Percentiles rank a stretch among this genome's conserved stretches.
Conservation (phyloP, 2,888 invertebrate genomes). For the Hirtodrosophila cameraria region DNA sequence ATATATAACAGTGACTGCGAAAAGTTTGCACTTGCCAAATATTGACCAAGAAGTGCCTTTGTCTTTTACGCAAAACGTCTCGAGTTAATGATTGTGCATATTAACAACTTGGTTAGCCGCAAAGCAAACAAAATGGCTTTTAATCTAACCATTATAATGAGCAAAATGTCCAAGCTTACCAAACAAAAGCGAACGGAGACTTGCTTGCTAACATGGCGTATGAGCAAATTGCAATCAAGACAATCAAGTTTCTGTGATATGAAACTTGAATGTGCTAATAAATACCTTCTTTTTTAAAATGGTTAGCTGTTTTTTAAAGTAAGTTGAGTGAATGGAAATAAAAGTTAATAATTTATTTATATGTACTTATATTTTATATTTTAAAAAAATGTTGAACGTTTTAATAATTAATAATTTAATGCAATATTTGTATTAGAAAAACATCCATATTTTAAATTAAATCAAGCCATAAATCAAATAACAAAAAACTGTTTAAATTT, state of each 20-base stretch:
- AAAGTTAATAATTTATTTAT: no score
- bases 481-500: no score
- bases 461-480: no score
- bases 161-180: constrained; percentile 38
- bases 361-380: no score
- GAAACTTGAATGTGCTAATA: constrained; percentile 1
- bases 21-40: constrained; percentile 43
- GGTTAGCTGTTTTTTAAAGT: no score
- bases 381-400: no score
- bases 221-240: constrained; percentile 31
- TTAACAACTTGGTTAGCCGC: constrained; percentile 70
- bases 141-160: constrained; percentile 69
- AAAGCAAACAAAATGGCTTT: constrained; percentile 74
- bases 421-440: no score
- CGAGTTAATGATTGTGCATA: constrained; percentile 57
- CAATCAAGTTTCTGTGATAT: not conserved
- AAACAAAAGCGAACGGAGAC: constrained; percentile 33
- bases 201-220: constrained; percentile 40
- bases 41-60: constrained; percentile 46
- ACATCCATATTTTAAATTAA: no score
- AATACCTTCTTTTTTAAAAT: no score
- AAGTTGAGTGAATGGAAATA: no score
- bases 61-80: constrained; percentile 27
- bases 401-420: no score
- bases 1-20: constrained; percentile 16